A percentile compares a stretch with the other conserved stretches of the same genome.
Conservation (phyloP, 2,888 invertebrate genomes). For the Morpho achilles region DNA sequence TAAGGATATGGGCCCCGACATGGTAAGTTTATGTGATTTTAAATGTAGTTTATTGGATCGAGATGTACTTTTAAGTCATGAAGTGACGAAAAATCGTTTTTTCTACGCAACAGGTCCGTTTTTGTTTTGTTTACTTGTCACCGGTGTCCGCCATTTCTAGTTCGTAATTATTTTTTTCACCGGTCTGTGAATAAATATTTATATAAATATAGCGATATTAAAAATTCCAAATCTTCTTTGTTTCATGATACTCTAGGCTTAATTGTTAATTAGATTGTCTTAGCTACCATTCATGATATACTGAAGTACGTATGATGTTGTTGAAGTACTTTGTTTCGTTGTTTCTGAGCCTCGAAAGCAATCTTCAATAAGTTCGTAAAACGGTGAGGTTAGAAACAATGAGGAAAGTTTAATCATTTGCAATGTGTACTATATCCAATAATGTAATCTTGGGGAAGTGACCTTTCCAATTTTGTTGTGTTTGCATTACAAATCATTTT, state of each 20-base stretch:
- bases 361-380: neutral
- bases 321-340: slow-evolving; percentile 24
- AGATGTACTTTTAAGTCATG: slow-evolving; percentile 65
- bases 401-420: slow-evolving; percentile 4
- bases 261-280: slow-evolving; percentile 4
- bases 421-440: neutral
- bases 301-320: slow-evolving; percentile 5
- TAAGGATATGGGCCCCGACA: slow-evolving; percentile 90
- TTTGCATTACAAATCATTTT: slow-evolving; percentile 10
- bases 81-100: slow-evolving; percentile 47
- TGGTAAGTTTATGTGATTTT: slow-evolving; percentile 78
- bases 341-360: neutral
- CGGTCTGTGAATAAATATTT: slow-evolving; percentile 42
- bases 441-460: slow-evolving; percentile 11
- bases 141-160: slow-evolving; percentile 80
- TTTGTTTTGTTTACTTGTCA: slow-evolving; percentile 81
- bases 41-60: slow-evolving; percentile 38
- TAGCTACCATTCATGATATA: slow-evolving; percentile 9
- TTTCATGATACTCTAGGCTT: slow-evolving; percentile 11
- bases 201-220: slow-evolving; percentile 10
- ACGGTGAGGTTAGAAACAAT: slow-evolving; percentile 6
- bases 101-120: slow-evolving; percentile 80
- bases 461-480: slow-evolving; percentile 6
- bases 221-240: slow-evolving; percentile 12
- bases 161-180: slow-evolving; percentile 63